A percentile compares a stretch with the other conserved stretches of the same genome.
phyloP scores from a whole-genome alignment of 2,888 invertebrate genomes.

The Luperina testacea region DNA sequence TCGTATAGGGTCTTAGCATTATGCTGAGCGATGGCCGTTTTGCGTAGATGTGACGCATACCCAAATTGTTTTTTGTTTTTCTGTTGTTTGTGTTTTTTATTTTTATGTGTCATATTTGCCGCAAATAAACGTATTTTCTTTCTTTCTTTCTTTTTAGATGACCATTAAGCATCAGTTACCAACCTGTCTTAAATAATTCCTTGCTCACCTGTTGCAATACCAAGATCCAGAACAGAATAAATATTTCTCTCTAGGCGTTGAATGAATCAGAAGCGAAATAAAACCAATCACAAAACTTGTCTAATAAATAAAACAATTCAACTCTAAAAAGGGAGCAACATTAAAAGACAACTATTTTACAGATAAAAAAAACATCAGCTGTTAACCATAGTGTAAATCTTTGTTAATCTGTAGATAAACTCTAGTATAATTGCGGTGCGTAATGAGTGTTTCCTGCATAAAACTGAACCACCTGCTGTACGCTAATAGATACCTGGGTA shows the following conservation, averaged over 20 bases:
- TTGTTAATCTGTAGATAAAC: conserved; percentile 19
- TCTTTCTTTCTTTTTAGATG: no score
- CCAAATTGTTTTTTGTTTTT: no score
- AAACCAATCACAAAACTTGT: background rate
- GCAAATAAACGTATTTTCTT: no score
- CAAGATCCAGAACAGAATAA: background rate
- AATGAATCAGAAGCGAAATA: background rate
- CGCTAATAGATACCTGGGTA: conserved; percentile 43
- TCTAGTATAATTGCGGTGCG: conserved; percentile 47
- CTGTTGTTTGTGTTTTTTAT: no score
- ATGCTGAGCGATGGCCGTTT: no score
- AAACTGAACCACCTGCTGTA: conserved; percentile 55
- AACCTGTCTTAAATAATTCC: background rate
- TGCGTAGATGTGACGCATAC: no score
- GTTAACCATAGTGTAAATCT: conserved; percentile 34
- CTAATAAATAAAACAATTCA: background rate
- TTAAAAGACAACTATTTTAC: background rate
- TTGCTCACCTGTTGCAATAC: no score
- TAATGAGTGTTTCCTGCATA: conserved; percentile 59
- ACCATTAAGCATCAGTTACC: background rate
- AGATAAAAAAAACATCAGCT: conserved; percentile 16
- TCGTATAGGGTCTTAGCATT: no score
- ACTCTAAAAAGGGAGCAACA: background rate
- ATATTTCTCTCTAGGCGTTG: background rate
- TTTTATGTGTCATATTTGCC: no score